These are phyloP conservation scores for cattle (Bos taurus) DNA, from an alignment of 2,113 vertebrate genomes.

Conservation along the genomic window ARS-UCD2.0 NC_037333.1:105885001-105885500, in stretches of 20 bases:
- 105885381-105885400: fast-evolving
- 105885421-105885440: not conserved
- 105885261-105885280: not conserved
- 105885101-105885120: slow-evolving; percentile 12
- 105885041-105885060: not conserved
- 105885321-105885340: too few species aligned
- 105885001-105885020: not conserved
- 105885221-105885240: not conserved
- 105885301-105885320: fast-evolving
- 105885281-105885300: too few species aligned
- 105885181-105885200: not conserved
- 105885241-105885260: not conserved
- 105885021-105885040: not conserved
- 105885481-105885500: not conserved
- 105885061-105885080: not conserved
- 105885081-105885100: not conserved
- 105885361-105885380: not conserved
- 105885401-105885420: not conserved
- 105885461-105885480: not conserved
- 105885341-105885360: not conserved
- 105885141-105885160: not conserved
- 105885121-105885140: not conserved
- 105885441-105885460: not conserved
- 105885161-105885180: not conserved
- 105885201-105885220: not conserved